Evolutionary conservation across 2,113 vertebrate genomes (phyloP).

Genomic region (Limanda limanda): DNA sequence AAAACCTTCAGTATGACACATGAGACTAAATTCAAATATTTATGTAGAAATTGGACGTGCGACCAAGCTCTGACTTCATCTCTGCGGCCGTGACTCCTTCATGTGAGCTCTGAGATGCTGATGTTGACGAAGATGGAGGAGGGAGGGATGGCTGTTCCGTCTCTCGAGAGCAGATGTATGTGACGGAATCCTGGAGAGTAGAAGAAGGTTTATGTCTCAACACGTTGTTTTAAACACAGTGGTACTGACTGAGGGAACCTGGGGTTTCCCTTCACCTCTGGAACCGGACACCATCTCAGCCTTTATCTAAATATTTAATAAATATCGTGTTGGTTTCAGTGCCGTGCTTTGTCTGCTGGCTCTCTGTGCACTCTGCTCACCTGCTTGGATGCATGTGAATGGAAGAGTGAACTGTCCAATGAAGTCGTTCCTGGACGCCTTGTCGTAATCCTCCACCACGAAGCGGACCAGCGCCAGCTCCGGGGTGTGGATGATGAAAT

Average conservation of each 20-base stretch:
- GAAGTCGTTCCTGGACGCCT: slow-evolving; percentile 91
- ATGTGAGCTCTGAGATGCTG: slow-evolving; percentile 75
- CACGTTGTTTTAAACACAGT: background rate
- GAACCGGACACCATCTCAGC: background rate
- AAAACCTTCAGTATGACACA: background rate
- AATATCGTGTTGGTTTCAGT: background rate
- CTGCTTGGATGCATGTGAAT: slow-evolving; percentile 88
- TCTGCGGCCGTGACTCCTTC: slow-evolving; percentile 18
- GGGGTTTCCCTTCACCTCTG: background rate
- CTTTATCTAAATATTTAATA: background rate
- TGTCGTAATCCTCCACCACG: slow-evolving; percentile 92
- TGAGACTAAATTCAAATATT: background rate
- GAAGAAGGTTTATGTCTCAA: background rate
- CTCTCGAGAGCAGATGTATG: slow-evolving; percentile 92
- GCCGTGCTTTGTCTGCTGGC: background rate
- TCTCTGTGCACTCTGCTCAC: slow-evolving; percentile 74
- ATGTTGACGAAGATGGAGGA: slow-evolving; percentile 93
- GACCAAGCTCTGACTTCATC: background rate
- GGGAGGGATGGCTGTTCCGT: slow-evolving; percentile 89
- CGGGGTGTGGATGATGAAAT: slow-evolving; percentile 87
- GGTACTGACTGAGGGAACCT: too few species aligned
- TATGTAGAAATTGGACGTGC: background rate
- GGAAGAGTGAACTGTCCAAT: slow-evolving; percentile 94
- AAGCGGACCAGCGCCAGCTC: slow-evolving; percentile 93
- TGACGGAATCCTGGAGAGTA: slow-evolving; percentile 90